phyloP scores from a whole-genome alignment of 2,888 invertebrate genomes.

The Xestia c-nigrum region DNA sequence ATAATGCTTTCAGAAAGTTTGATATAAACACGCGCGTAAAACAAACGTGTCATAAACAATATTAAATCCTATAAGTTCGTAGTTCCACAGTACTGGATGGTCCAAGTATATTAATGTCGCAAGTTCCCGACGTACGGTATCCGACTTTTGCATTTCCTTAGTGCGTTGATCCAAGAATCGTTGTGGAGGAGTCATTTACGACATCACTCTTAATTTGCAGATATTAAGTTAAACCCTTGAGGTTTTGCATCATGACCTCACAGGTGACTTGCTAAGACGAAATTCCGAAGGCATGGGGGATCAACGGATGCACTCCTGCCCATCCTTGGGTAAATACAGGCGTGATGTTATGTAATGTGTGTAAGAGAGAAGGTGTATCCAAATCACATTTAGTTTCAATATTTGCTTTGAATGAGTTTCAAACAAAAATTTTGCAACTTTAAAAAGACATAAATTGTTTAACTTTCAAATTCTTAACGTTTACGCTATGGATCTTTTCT shows the following conservation, averaged over 20 bases:
- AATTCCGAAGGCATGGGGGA: too few relatives aligned
- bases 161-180: conserved; percentile 58
- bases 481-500: not conserved
- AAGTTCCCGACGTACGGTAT: conserved; percentile 80
- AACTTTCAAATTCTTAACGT: not conserved
- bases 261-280: not conserved
- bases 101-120: conserved; percentile 81
- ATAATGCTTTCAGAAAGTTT: conserved; percentile 75
- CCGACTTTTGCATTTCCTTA: conserved; percentile 81
- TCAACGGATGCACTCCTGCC: too few relatives aligned
- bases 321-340: too few relatives aligned
- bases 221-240: not conserved
- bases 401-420: too few relatives aligned
- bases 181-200: conserved; percentile 36
- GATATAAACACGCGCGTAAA: conserved; percentile 83
- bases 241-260: not conserved
- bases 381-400: too few relatives aligned
- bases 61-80: conserved; percentile 81
- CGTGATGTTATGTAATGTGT: too few relatives aligned
- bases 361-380: too few relatives aligned
- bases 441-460: not conserved
- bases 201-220: not conserved
- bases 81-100: conserved; percentile 66
- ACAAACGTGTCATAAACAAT: conserved; percentile 88
- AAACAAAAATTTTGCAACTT: not conserved